A percentile compares a stretch with the other conserved stretches of the same genome.
phyloP scores from a whole-genome alignment of 2,888 invertebrate species.

The Mythimna albipuncta region DNA sequence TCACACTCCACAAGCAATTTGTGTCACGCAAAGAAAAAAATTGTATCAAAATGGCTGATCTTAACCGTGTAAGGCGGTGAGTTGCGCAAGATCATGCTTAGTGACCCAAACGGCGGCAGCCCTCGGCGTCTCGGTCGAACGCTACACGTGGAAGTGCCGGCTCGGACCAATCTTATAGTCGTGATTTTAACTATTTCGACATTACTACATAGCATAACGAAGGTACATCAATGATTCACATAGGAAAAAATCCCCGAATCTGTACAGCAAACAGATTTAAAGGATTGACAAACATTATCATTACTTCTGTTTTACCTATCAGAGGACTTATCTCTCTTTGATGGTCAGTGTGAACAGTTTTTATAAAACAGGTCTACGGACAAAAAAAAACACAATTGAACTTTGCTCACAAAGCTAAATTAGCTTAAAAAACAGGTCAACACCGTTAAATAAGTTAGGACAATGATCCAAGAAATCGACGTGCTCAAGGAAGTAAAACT shows the following conservation, averaged over 20 bases:
- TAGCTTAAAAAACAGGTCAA: slow-evolving; percentile 1
- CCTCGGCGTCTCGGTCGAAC: slow-evolving; percentile 79
- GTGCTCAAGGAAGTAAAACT: slow-evolving; percentile 31
- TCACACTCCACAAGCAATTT: slow-evolving; percentile 25
- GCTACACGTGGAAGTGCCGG: slow-evolving; percentile 81
- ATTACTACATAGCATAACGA: slow-evolving; percentile 13
- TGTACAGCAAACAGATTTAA: slow-evolving; percentile 17
- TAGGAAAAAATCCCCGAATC: background rate
- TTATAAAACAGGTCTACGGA: slow-evolving; percentile 23
- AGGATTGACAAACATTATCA: slow-evolving; percentile 21
- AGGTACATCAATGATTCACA: background rate
- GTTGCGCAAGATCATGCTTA: slow-evolving; percentile 69
- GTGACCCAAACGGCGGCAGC: slow-evolving; percentile 65
- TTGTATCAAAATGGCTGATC: slow-evolving; percentile 45
- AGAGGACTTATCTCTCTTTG: background rate
- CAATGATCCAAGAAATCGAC: slow-evolving; percentile 3
- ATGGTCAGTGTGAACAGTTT: slow-evolving; percentile 7
- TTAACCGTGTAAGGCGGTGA: slow-evolving; percentile 47
- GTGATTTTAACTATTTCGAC: slow-evolving; percentile 49
- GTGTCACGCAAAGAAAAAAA: slow-evolving; percentile 22
- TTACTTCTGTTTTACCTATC: slow-evolving; percentile 7
- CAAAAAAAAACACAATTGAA: slow-evolving; percentile 29
- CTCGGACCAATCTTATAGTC: slow-evolving; percentile 49
- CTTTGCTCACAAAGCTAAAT: background rate
- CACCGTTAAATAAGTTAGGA: background rate